phyloP scores from a whole-genome alignment of 2,888 invertebrate species.

The Drosophila merina region DNA sequence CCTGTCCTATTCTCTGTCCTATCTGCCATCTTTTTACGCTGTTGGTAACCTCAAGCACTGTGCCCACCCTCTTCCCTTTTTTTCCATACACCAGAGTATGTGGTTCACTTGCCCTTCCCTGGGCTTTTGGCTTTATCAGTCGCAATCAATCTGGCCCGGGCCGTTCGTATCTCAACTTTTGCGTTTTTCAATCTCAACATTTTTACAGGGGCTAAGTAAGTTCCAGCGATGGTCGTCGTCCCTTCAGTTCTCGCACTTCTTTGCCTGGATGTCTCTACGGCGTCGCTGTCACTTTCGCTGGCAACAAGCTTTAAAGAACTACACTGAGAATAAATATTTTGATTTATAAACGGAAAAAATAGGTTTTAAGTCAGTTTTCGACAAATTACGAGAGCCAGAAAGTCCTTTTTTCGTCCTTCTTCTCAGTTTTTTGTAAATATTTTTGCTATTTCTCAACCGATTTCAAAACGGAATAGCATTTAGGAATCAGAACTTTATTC shows the following conservation, averaged over 20 bases:
- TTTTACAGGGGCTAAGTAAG: conserved; percentile 77
- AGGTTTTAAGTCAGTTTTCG: neutral
- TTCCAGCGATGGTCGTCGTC: conserved; percentile 55
- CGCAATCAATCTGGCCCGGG: conserved; percentile 80
- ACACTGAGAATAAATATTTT: neutral
- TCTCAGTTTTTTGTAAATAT: no score
- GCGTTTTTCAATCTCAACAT: conserved; percentile 76
- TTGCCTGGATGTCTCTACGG: conserved; percentile 33
- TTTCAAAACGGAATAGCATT: no score
- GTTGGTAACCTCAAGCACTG: conserved; percentile 63
- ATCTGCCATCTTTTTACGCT: conserved; percentile 66
- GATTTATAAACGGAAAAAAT: neutral
- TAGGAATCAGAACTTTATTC: no score
- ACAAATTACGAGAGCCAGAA: no score
- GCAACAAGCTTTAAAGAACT: conserved; percentile 58
- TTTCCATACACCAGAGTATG: conserved; percentile 46
- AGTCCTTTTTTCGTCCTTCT: no score
- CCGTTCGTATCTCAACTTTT: conserved; percentile 76
- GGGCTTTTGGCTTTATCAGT: conserved; percentile 70
- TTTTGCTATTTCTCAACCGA: no score
- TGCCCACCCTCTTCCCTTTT: conserved; percentile 34
- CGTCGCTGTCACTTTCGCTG: conserved; percentile 74
- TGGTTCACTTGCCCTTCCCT: conserved; percentile 68
- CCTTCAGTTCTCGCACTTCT: conserved; percentile 28
- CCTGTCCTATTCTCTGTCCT: conserved; percentile 61